Evolutionary conservation across 1,140 invertebrate genomes (phyloP), one percentile per base, ranked within the genome.

Genomic region (Nebria ingens): DNA sequence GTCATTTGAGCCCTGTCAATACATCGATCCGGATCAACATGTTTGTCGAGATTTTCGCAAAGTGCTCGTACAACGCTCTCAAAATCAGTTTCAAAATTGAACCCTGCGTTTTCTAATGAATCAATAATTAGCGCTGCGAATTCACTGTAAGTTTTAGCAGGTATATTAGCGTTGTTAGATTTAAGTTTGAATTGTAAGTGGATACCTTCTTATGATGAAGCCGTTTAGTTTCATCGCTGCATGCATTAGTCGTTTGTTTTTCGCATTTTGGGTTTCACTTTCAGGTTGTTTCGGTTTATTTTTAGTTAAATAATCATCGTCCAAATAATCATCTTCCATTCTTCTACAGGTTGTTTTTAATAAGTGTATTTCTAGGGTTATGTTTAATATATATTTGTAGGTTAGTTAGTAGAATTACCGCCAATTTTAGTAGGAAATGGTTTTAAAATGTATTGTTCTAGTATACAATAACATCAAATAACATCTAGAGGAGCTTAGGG

Each of bases 1-100:
- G 89, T 84, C 61, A 93, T 73, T 56, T 83, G 79, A 29, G 81
- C 74, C 52, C 81, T 78, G 58, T 85, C 83, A 45, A 95, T 79
- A 53, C 87, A 80, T 6, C 84, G 77, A 55, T 78, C 79, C 4
- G 71, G 66, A 15, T 91, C 69, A 58, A 84, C 81, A 65, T 91
- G 86, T 38, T 83, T 84, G 63, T 91, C 75, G n/a, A 87, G 68
- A 62, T 79, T 75, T 55, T 82, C 79, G 55, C 82, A 76, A 15
- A 88, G 72, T 63, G 76, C 77, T 54, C 79, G 83, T 1, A 88
- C 61, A 71, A 76, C 80, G 58, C 72, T 65, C 55, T 81, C 73
- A 56, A 77, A 76, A 9, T 6, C 15, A 45, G 9, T 17, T 61
- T 45, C 17, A 9, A 45, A 17, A 45, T 45, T 17, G 17, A 45